Conservation (phyloP, 2,113 vertebrate species). For the Pagrus major region DNA sequence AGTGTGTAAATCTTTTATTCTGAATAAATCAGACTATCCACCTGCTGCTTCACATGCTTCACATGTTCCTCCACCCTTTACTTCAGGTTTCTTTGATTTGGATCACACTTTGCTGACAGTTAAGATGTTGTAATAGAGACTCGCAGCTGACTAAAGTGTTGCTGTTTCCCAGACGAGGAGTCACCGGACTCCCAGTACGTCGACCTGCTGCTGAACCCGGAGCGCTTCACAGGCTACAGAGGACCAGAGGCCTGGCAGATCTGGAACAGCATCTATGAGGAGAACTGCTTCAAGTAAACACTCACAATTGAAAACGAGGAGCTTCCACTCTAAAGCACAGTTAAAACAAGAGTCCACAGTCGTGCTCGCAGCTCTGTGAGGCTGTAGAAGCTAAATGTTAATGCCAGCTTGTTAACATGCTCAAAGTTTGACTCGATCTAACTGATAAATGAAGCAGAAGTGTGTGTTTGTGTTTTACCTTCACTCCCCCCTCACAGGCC, state of each 20-base stretch:
- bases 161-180: slow-evolving; percentile 85
- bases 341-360: too few relatives aligned
- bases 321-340: neutral
- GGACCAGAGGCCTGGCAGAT: slow-evolving; percentile 93
- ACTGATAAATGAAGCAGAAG: too few relatives aligned
- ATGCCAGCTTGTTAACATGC: too few relatives aligned
- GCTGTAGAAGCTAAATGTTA: too few relatives aligned
- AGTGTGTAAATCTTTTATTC: neutral
- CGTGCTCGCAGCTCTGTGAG: too few relatives aligned
- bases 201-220: slow-evolving; percentile 94
- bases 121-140: neutral
- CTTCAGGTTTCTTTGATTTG: neutral
- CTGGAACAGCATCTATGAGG: slow-evolving; percentile 98
- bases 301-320: neutral
- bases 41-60: neutral
- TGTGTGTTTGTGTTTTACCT: neutral
- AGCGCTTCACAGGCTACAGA: slow-evolving; percentile 94
- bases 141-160: neutral
- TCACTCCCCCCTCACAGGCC: slow-evolving; percentile 81
- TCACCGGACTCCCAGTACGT: slow-evolving; percentile 93
- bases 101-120: neutral
- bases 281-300: slow-evolving; percentile 97
- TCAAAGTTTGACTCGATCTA: too few relatives aligned
- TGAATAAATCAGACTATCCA: neutral
- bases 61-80: neutral